Evolutionary conservation across 2,888 invertebrate genomes (phyloP).

Genomic region (Prenolepis imparis): DNA sequence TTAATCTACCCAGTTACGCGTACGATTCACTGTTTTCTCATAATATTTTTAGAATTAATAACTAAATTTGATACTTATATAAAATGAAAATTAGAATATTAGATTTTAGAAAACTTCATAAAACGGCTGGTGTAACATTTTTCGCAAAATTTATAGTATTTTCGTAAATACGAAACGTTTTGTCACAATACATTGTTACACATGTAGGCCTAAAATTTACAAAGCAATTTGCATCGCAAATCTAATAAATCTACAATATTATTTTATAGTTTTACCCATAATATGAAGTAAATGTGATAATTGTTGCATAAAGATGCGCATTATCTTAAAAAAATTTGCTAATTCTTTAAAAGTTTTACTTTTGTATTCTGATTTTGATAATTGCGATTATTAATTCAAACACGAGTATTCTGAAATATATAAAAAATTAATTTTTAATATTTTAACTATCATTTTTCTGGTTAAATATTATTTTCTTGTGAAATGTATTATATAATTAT

Average conservation of each 20-base stretch:
- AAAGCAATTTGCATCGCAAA: background rate
- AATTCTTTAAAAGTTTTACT: background rate
- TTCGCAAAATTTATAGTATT: background rate
- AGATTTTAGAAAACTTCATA: background rate
- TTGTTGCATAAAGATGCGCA: background rate
- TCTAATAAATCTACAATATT: conserved; percentile 6
- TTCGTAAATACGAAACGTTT: background rate
- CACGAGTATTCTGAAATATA: background rate
- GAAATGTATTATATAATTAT: background rate
- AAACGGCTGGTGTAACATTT: background rate
- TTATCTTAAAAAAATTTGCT: background rate
- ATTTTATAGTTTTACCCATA: background rate
- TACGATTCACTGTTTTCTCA: background rate
- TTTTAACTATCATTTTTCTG: background rate
- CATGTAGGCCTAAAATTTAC: conserved; percentile 40
- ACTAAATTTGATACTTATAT: background rate
- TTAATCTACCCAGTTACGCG: background rate
- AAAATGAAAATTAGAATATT: conserved; percentile 27
- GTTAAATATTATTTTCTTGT: background rate
- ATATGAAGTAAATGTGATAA: background rate
- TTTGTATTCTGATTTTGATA: background rate
- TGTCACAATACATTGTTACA: background rate
- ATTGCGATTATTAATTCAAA: background rate
- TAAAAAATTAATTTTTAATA: background rate
- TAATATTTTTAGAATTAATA: conserved; percentile 7